A percentile compares a stretch with the other conserved stretches of the same genome.
Conservation (phyloP, 2,113 vertebrate genomes). For the Gymnocephalus cernua region DNA sequence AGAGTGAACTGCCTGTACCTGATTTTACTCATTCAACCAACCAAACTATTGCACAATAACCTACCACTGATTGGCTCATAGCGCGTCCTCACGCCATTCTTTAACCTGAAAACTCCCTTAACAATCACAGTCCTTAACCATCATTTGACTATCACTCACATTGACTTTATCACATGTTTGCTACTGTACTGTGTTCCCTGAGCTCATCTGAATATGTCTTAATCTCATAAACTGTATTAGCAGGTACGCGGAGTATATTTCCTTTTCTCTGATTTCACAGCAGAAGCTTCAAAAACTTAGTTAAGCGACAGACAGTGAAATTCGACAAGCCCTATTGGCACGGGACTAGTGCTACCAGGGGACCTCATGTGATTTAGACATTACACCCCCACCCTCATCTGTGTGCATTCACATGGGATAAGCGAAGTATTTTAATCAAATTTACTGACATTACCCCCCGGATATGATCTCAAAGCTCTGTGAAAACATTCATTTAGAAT, state of each 20-base stretch:
- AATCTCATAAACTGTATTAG: slow-evolving; percentile 30
- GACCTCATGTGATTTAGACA: too few relatives aligned
- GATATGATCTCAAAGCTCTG: too few relatives aligned
- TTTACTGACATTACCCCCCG: too few relatives aligned
- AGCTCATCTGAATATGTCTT: slow-evolving; percentile 66
- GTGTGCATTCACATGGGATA: too few relatives aligned
- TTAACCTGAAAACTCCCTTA: slow-evolving; percentile 53
- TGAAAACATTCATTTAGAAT: too few relatives aligned
- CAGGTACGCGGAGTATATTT: slow-evolving; percentile 26
- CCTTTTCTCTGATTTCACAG: slow-evolving; percentile 6
- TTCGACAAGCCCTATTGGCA: background rate
- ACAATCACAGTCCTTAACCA: slow-evolving; percentile 38
- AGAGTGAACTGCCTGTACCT: slow-evolving; percentile 48
- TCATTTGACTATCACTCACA: slow-evolving; percentile 11
- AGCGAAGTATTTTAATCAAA: too few relatives aligned
- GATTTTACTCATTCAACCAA: slow-evolving; percentile 54
- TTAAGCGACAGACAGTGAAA: slow-evolving; percentile 4
- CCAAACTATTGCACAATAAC: slow-evolving; percentile 76
- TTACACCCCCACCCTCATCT: too few relatives aligned
- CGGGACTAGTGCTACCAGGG: too few relatives aligned
- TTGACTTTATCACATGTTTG: slow-evolving; percentile 59
- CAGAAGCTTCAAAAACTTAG: background rate
- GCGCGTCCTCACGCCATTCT: background rate
- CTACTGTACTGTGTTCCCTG: slow-evolving; percentile 78
- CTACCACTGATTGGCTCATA: slow-evolving; percentile 41